These are phyloP conservation scores for Pseudomyrmex gracilis DNA, from an alignment of 1,140 invertebrate species.

Conservation along the genomic window DNA sequence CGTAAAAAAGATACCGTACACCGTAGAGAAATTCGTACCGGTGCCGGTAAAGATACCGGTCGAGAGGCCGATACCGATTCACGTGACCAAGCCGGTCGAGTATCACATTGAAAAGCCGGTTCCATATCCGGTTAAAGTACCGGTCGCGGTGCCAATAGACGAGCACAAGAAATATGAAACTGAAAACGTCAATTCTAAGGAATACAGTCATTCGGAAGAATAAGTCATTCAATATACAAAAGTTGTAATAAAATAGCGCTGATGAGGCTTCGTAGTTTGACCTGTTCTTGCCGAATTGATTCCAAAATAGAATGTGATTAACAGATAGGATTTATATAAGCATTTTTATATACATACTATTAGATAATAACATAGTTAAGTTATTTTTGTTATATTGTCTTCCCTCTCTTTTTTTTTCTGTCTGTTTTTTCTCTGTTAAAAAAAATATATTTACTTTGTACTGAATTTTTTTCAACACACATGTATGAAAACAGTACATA, in stretches of 20 bases:
- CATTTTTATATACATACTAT: neutral
- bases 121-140: constrained; percentile 87
- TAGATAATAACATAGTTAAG: neutral
- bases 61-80: constrained; percentile 86
- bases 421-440: too few relatives aligned
- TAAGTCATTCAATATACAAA: neutral
- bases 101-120: constrained; percentile 89
- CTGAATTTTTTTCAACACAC: neutral
- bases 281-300: too few relatives aligned
- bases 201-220: constrained; percentile 4
- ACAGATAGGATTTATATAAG: neutral
- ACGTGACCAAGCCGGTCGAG: constrained; percentile 86
- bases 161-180: neutral
- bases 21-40: constrained; percentile 87
- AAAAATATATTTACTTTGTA: neutral
- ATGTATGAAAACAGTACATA: neutral
- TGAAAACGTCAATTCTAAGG: neutral
- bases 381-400: neutral
- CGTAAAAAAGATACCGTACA: constrained; percentile 87
- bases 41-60: constrained; percentile 87
- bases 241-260: neutral
- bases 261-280: too few relatives aligned
- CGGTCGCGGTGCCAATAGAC: constrained; percentile 87
- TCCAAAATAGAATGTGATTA: neutral
- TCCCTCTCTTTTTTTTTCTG: neutral